Evolutionary conservation across 2,113 vertebrate species (phyloP).

Genomic region (Thryonomys swinderianus): DNA sequence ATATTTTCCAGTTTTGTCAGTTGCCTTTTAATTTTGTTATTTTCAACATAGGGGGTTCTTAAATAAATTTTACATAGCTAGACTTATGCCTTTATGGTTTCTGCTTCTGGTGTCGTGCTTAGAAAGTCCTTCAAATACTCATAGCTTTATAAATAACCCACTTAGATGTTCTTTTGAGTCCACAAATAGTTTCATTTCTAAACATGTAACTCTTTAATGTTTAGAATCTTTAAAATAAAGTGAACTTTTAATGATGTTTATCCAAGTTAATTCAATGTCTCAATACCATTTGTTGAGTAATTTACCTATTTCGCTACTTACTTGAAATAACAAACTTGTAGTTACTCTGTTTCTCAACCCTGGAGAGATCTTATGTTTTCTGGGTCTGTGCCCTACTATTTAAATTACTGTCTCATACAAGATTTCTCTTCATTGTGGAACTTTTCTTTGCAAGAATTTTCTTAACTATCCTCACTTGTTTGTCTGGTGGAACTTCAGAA

Average conservation of each 20-base stretch:
- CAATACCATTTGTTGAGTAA: not conserved
- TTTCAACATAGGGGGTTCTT: not conserved
- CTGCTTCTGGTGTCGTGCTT: not conserved
- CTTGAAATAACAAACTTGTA: not conserved
- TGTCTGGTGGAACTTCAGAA: not conserved
- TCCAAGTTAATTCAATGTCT: not conserved
- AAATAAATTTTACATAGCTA: not conserved
- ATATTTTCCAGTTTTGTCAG: not conserved
- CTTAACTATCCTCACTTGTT: not conserved
- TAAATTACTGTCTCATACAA: not conserved
- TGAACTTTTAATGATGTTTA: not conserved
- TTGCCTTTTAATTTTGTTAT: conserved; percentile 23
- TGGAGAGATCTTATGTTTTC: not conserved
- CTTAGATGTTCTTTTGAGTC: conserved; percentile 40
- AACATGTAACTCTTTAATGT: not conserved
- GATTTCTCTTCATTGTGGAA: not conserved
- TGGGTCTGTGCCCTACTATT: not conserved
- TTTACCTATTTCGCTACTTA: not conserved
- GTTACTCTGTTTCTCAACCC: not conserved
- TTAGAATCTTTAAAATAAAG: not conserved
- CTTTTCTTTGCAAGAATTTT: conserved; percentile 26
- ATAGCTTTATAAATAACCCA: conserved; percentile 17
- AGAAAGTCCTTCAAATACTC: not conserved
- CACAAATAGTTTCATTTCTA: conserved; percentile 14
- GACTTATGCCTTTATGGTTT: not conserved